Evolutionary conservation across 2,113 vertebrate genomes (phyloP).

Genomic region (Pardalotus punctatus): DNA sequence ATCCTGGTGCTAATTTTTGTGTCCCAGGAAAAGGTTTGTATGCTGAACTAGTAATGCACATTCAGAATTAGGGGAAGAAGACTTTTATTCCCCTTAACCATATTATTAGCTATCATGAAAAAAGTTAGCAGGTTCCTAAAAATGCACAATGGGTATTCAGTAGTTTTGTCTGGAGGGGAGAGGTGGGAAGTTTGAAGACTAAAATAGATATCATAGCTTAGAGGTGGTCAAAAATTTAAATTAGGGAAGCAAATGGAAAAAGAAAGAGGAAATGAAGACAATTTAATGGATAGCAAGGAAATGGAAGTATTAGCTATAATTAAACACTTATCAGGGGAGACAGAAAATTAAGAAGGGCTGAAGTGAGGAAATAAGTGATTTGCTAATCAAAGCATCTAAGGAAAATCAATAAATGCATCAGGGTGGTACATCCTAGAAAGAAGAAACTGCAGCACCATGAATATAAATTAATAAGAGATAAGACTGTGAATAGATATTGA

Average conservation of each 20-base stretch:
- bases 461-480: neutral
- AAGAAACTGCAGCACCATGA: neutral
- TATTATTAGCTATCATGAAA: neutral
- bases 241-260: neutral
- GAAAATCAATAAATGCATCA: neutral
- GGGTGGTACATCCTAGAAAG: neutral
- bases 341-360: neutral
- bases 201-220: neutral
- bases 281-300: neutral
- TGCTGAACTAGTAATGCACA: neutral
- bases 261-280: neutral
- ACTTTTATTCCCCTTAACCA: neutral
- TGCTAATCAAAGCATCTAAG: neutral
- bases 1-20: neutral
- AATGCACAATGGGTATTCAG: neutral
- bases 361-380: neutral
- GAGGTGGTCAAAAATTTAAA: neutral
- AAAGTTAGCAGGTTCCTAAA: neutral
- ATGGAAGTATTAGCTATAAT: neutral
- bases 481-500: neutral
- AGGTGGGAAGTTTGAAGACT: neutral
- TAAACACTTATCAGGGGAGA: neutral
- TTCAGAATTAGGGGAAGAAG: neutral
- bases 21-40: neutral
- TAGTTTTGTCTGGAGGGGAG: neutral